A percentile compares a stretch with the other conserved stretches of the same genome.
These are phyloP conservation scores for Stegophylla sp. DNA, from an alignment of 2,888 invertebrate species.

Conservation along the genomic window DNA sequence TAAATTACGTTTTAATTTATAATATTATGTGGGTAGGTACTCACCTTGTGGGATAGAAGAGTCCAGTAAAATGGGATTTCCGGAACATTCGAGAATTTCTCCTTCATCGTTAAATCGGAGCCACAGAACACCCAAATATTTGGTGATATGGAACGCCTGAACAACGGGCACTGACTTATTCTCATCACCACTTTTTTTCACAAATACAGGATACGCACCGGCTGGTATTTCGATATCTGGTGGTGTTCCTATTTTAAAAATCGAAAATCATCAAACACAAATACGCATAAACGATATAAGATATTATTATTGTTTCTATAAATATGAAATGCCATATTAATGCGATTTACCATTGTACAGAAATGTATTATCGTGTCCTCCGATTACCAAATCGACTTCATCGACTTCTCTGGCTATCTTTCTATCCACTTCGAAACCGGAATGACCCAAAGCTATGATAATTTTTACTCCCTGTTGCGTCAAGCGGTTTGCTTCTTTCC, in stretches of 20 bases:
- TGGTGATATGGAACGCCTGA: constrained; percentile 89
- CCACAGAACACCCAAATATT: constrained; percentile 83
- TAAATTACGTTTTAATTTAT: too few relatives aligned
- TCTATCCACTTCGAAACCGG: constrained; percentile 80
- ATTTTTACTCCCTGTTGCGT: constrained; percentile 76
- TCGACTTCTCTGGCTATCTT: constrained; percentile 79
- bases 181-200: constrained; percentile 66
- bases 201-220: constrained; percentile 66
- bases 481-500: constrained; percentile 72
- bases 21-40: too few relatives aligned
- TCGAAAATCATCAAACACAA: too few relatives aligned
- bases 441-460: constrained; percentile 88
- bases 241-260: constrained; percentile 65
- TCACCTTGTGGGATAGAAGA: constrained; percentile 70
- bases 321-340: too few relatives aligned
- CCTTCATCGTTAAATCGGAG: constrained; percentile 76
- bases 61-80: constrained; percentile 80
- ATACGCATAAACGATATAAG: too few relatives aligned
- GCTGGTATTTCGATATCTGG: constrained; percentile 76
- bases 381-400: constrained; percentile 84
- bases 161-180: constrained; percentile 82
- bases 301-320: too few relatives aligned
- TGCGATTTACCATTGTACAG: constrained; percentile 72
- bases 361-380: constrained; percentile 91
- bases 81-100: constrained; percentile 72